Evolutionary conservation across 2,888 invertebrate species (phyloP).

Genomic region (Cabera pusaria): DNA sequence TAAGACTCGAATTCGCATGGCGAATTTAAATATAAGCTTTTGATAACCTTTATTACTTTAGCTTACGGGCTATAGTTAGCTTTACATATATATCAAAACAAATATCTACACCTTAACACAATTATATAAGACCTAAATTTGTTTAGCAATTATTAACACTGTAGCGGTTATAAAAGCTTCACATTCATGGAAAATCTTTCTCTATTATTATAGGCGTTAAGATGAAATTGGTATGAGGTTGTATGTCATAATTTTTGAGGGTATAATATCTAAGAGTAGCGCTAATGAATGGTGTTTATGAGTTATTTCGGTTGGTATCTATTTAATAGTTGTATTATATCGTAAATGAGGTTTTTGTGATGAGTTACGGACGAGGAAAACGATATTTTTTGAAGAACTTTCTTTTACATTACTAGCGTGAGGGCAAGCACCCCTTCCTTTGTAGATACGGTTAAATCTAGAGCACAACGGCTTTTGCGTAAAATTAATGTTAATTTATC

Average conservation of each 20-base stretch:
- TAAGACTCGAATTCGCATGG: conserved; percentile 4
- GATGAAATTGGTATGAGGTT: too few species aligned
- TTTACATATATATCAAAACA: not conserved
- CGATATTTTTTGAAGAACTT: not conserved
- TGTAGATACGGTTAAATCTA: too few species aligned
- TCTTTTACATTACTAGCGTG: too few species aligned
- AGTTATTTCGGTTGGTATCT: conserved; percentile 21
- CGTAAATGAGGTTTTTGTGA: conserved; percentile 1
- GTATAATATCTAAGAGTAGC: conserved; percentile 13
- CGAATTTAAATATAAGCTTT: not conserved
- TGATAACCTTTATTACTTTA: conserved; percentile 7
- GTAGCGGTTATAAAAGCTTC: too few species aligned
- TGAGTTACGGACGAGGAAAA: not conserved
- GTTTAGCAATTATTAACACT: too few species aligned
- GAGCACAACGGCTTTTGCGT: too few species aligned
- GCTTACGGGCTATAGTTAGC: conserved; percentile 4
- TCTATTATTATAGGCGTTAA: too few species aligned
- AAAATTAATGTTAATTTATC: too few species aligned
- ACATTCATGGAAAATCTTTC: too few species aligned
- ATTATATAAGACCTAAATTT: conserved; percentile 6
- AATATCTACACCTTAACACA: conserved; percentile 8
- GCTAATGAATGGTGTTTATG: conserved; percentile 27
- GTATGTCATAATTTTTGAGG: conserved; percentile 20
- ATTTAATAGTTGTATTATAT: conserved; percentile 5
- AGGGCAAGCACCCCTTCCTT: too few species aligned